phyloP scores from a whole-genome alignment of 2,113 vertebrate species.

The Acrocephalus arundinaceus region DNA sequence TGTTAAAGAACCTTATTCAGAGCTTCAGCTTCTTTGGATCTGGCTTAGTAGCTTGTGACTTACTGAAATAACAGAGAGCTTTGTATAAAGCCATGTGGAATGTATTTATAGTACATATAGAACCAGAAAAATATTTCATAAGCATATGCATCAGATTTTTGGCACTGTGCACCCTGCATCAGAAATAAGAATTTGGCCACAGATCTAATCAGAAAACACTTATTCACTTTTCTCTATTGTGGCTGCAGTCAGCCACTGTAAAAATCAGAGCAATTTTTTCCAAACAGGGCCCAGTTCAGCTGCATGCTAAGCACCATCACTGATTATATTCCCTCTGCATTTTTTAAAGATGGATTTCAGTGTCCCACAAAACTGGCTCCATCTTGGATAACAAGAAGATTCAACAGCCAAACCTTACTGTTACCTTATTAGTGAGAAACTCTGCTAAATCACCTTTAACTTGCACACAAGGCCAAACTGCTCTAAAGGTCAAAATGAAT shows the following conservation, averaged over 20 bases:
- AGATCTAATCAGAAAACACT: slow-evolving; percentile 14
- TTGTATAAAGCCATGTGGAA: slow-evolving; percentile 56
- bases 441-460: not conserved
- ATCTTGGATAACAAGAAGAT: not conserved
- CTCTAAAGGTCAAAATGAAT: not conserved
- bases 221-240: not conserved
- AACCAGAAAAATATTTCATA: slow-evolving; percentile 48
- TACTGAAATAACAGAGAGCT: slow-evolving; percentile 52
- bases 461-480: not conserved
- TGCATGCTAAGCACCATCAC: not conserved
- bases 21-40: slow-evolving; percentile 47
- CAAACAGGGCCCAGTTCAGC: not conserved
- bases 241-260: not conserved
- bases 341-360: not conserved
- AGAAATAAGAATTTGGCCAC: slow-evolving; percentile 48
- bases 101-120: slow-evolving; percentile 51
- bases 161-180: not conserved
- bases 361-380: not conserved
- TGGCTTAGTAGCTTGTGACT: slow-evolving; percentile 46
- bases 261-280: not conserved
- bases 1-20: slow-evolving; percentile 40
- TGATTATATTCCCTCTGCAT: not conserved
- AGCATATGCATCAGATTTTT: slow-evolving; percentile 54
- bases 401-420: not conserved
- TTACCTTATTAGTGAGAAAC: not conserved